Base-by-base conservation (phyloP, 2,113 vertebrate genomes). In the Hepsetus odoe region DNA sequence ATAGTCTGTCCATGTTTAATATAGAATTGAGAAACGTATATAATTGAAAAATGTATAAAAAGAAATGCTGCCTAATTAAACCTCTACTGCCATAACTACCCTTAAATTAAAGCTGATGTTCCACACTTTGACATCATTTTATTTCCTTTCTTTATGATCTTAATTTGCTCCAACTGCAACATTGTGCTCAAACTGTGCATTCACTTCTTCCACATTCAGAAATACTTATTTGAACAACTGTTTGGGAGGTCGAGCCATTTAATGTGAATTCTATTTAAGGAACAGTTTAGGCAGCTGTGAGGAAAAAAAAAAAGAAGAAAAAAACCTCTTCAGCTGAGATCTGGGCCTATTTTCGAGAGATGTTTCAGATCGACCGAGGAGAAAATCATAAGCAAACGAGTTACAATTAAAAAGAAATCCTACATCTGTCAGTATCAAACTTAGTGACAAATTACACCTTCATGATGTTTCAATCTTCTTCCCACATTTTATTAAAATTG, bases 401-500 rank as follows among this genome's bases (percentile, higher is more conserved):
- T 22, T 24, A 9, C n/a, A 11, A 11, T 20, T 55, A 10, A n/a
- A 55, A 55, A 22, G 20, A 53, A 53, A 53, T 53, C 49, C 49
- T n/a, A 53, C 20, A 53, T 53, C 51, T 53, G 51, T n/a, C 22
- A 55, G 8, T 10, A 24, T 22, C 51, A 24, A 20, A 24, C 20
- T 24, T 5, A 46, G 33, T 58, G 70, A 18, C 42, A 18, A 4
- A 16, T 32, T n/a, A 38, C 24, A 1, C 35, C 18, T 24, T 30
- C 5, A n/a, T 58, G 71, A 44, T 28, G 9, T 44, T 61, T 11
- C 38, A 44, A 16, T 20, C 42, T 58, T 61, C 30, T 32, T 22
- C 24, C n/a, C 51, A 24, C 51, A n/a, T n/a, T 73, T 61, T 61
- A 42, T 73, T 73, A 22, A 22, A 73, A 61, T 73, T 73, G 61